Conservation (phyloP, 2,797 vertebrate species). For the Parauchenoglanis ngamensis region DNA sequence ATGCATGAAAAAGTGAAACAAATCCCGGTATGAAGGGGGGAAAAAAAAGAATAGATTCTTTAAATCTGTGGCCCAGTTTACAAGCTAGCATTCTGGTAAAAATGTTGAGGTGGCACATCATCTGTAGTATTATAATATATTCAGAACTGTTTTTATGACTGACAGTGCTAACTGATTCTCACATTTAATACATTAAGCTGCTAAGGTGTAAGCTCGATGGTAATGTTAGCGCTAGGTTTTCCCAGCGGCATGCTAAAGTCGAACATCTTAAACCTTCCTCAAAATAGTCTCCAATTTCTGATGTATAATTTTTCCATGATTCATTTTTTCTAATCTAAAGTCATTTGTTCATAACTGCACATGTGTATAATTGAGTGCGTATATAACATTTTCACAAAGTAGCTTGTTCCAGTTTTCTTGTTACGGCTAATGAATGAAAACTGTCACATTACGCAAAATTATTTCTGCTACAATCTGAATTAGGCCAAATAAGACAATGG, state of each 20-base stretch:
- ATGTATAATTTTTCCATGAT: conserved; percentile 6
- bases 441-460: conserved; percentile 51
- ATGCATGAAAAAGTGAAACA: not conserved
- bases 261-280: not conserved
- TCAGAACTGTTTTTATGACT: not conserved
- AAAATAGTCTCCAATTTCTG: not conserved
- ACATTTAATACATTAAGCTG: not conserved
- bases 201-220: not conserved
- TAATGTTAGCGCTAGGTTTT: not conserved
- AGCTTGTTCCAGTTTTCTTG: conserved; percentile 40
- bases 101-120: not conserved
- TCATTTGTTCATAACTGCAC: conserved; percentile 10
- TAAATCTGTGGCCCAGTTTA: not conserved
- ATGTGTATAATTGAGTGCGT: conserved; percentile 52
- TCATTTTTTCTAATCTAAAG: conserved; percentile 21
- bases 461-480: conserved; percentile 55
- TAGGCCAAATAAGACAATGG: conserved; percentile 52
- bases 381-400: conserved; percentile 37
- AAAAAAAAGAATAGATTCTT: too few relatives aligned
- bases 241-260: conserved; percentile 5
- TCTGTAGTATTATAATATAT: not conserved
- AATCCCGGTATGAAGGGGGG: not conserved
- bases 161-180: not conserved
- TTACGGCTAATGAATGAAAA: conserved; percentile 52
- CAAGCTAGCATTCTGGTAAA: not conserved